Base-by-base conservation (phyloP, 2,113 vertebrate species). In the Uria aalge region DNA sequence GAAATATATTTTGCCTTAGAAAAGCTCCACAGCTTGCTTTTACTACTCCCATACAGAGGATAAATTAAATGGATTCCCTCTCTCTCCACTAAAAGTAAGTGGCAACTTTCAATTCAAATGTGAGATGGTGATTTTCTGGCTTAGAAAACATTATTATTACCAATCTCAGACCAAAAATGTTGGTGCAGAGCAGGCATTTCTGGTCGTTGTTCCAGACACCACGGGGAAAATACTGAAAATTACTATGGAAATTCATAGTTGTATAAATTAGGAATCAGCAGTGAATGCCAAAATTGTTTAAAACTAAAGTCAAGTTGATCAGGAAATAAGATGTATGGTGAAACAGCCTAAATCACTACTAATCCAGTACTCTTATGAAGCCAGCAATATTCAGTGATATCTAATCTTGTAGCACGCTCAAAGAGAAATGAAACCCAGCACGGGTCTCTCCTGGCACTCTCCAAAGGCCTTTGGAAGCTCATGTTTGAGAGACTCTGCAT, bases 291-390 rank as follows among this genome's bases (percentile, higher is more conserved):
- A 75, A 90, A 85, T 55, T 85, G 29, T 76, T 92, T 85, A 93
- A 94, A 91, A 78, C 23, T 53, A 50, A 29, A 80, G 78, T 77
- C 55, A 41, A 40, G 38, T 57, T 89, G 40, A 79, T 62, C 57
- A 82, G 45, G 32, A 92, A 94, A 64, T 57, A 86, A 89, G n/a
- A 78, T 9, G 12, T 38, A 86, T 30, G 45, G 60, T 87, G 32
- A 89, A 95, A 75, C 47, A 92, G 36, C 52, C 60, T 78, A 72
- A 95, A 94, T 91, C 76, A 69, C 77, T 75, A 72, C 69, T 78
- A 74, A 92, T 78, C 88, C 83, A 89, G 72, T 34, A 68, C 43
- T 63, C 38, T 55, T 59, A 87, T 12, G 72, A 73, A 92, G 76
- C 34, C 91, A 92, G 56, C 17, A 90, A 57, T 63, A 43, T 77